A percentile compares a stretch with the other conserved stretches of the same genome.
phyloP scores from a whole-genome alignment of 2,797 vertebrate species.

The Tragopan temminckii region DNA sequence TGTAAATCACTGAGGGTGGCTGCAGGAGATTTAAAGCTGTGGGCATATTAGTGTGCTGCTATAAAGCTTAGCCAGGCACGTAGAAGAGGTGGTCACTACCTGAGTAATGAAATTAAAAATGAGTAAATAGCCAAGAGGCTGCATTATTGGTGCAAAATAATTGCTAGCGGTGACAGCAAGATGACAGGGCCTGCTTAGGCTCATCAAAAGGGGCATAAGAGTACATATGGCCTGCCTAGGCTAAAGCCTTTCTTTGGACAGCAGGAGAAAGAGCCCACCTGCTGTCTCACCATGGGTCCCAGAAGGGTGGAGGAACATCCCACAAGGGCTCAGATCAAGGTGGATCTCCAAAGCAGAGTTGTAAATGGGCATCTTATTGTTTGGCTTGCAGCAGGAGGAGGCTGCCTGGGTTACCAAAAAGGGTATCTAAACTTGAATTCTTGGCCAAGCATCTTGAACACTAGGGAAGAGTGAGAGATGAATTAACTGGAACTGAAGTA shows the following conservation, averaged over 20 bases:
- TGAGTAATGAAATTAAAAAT: not conserved
- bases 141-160: not conserved
- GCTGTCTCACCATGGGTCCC: not conserved
- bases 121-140: not conserved
- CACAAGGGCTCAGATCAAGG: not conserved
- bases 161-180: not conserved
- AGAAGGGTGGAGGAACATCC: not conserved
- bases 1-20: not conserved
- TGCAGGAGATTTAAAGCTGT: not conserved
- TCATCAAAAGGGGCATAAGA: not conserved
- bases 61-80: not conserved
- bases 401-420: not conserved
- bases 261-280: not conserved
- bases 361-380: not conserved
- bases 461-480: not conserved
- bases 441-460: not conserved
- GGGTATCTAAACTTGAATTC: not conserved
- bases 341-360: not conserved
- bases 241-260: not conserved
- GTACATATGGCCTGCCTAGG: not conserved
- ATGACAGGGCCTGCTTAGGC: not conserved
- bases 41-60: not conserved
- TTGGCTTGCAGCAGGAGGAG: not conserved
- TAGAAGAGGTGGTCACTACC: not conserved
- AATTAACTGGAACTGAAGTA: not conserved